Conservation (phyloP, 1,140 invertebrate species). For the Trypoxylus dichotomus region DNA sequence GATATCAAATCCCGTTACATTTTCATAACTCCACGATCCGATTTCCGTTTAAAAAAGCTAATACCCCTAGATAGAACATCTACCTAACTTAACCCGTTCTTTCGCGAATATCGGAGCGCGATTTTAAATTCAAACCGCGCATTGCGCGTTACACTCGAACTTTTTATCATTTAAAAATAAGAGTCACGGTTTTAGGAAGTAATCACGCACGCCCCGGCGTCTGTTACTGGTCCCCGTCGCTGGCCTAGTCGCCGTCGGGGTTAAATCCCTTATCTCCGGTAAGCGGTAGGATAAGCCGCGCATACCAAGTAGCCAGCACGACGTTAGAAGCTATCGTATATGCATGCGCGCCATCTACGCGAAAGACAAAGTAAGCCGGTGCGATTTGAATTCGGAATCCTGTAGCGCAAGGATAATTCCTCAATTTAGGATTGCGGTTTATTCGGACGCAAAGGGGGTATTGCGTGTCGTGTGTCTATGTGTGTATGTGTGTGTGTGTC, state of each 20-base stretch:
- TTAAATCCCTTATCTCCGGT: neutral
- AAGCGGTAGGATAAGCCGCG: neutral
- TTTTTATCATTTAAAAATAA: neutral
- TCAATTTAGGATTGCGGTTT: neutral
- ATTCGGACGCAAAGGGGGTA: neutral
- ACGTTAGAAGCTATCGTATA: neutral
- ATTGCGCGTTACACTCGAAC: neutral
- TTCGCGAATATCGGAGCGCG: neutral
- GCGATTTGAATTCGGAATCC: neutral
- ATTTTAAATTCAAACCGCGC: neutral
- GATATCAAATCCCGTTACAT: too few species aligned
- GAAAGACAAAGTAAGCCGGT: neutral
- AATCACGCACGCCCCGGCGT: neutral
- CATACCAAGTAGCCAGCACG: neutral
- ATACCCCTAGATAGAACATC: neutral
- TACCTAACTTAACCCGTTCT: neutral
- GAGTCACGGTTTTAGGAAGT: neutral
- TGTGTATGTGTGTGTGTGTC: too few species aligned
- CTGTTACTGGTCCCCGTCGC: neutral
- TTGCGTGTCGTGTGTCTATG: too few species aligned
- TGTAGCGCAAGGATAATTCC: neutral
- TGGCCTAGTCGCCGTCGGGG: neutral
- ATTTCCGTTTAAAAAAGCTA: neutral
- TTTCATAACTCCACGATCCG: too few species aligned
- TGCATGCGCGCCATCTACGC: too few species aligned